A percentile compares a stretch with the other conserved stretches of the same genome.
phyloP scores from a whole-genome alignment of 2,888 invertebrate genomes.

The Coelogynopora nodosa region DNA sequence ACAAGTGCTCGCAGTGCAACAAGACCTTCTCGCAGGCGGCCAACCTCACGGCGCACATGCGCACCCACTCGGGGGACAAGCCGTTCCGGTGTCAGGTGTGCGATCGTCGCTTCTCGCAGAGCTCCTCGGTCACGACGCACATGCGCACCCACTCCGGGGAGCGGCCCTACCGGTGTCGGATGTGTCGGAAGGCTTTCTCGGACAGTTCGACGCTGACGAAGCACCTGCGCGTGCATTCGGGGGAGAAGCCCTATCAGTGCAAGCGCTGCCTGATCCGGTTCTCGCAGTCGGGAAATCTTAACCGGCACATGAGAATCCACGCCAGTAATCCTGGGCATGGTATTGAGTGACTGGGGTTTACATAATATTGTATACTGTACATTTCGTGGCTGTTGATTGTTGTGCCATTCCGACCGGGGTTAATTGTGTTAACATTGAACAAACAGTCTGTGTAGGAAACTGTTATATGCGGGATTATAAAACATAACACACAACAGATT shows the following conservation, averaged over 20 bases:
- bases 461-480: no score
- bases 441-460: no score
- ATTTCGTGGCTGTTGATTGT: no score
- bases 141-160: slow-evolving; percentile 99
- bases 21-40: slow-evolving; percentile 77
- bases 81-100: slow-evolving; percentile 96
- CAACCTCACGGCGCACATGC: slow-evolving; percentile 90
- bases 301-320: slow-evolving; percentile 97
- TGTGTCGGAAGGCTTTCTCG: slow-evolving; percentile 96
- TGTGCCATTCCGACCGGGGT: no score
- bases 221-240: slow-evolving; percentile 80
- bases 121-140: slow-evolving; percentile 89
- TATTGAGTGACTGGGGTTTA: background rate
- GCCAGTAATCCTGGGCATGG: slow-evolving; percentile 49
- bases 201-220: slow-evolving; percentile 97
- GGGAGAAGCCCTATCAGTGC: slow-evolving; percentile 88
- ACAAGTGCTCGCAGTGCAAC: slow-evolving; percentile 60
- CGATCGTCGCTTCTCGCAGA: slow-evolving; percentile 89
- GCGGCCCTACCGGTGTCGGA: slow-evolving; percentile 85
- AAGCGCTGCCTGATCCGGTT: slow-evolving; percentile 89
- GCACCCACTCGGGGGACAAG: slow-evolving; percentile 94
- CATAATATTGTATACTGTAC: no score
- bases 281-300: slow-evolving; percentile 95
- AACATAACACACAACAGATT: no score
- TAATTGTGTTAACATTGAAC: no score